Percentiles rank a stretch among this genome's conserved stretches.
Evolutionary conservation across 2,888 invertebrate genomes (phyloP).

Genomic region (Macrophya annulata): DNA sequence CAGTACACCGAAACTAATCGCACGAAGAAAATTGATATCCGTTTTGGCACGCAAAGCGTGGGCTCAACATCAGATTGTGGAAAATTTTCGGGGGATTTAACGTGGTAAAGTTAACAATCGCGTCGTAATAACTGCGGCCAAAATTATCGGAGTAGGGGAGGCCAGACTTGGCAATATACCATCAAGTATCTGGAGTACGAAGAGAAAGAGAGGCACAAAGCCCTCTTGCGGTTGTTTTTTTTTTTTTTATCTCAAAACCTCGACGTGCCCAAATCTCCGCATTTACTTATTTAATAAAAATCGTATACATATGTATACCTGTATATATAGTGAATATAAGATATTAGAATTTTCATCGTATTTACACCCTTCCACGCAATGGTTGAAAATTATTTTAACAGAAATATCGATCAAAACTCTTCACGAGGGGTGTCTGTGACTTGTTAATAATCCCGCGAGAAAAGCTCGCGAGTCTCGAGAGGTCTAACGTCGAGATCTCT

Average conservation of each 20-base stretch:
- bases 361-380: not conserved
- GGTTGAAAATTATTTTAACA: conserved; percentile 28
- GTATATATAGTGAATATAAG: not conserved
- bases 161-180: conserved; percentile 37
- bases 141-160: not conserved
- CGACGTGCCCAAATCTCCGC: not conserved
- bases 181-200: not conserved
- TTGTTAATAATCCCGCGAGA: conserved; percentile 48
- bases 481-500: conserved; percentile 56
- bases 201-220: not conserved
- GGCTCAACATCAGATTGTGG: conserved; percentile 21
- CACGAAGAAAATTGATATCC: conserved; percentile 33
- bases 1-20: conserved; percentile 2
- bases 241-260: not conserved
- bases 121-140: conserved; percentile 28
- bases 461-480: conserved; percentile 55
- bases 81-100: conserved; percentile 16
- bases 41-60: conserved; percentile 28
- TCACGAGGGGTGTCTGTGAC: conserved; percentile 2
- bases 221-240: not conserved
- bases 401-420: conserved; percentile 36
- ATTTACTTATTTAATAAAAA: not conserved
- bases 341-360: not conserved
- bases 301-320: no score
- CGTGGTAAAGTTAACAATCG: conserved; percentile 32